Evolutionary conservation across 2,797 vertebrate species (phyloP), one percentile per base, ranked within the genome.

Genomic region (Hipposideros larvatus): DNA sequence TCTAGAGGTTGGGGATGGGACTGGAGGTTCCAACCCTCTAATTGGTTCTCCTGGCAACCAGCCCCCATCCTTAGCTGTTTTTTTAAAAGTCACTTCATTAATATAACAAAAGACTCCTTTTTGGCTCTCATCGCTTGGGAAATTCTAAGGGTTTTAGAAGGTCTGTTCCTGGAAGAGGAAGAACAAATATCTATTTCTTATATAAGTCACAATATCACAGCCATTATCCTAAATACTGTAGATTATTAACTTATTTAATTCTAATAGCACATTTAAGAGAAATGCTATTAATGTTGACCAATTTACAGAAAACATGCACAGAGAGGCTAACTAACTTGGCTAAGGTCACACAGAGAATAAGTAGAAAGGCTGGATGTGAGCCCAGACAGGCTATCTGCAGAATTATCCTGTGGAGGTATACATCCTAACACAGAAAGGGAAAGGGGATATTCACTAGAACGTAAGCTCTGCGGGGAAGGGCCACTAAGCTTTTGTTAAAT

Each of bases 231-330:
- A 73, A 84, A 63, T 88, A 68, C 4, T 65, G 24, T 70, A 24
- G 13, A 34, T 26, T 65, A 31, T 87, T 79, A 66, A 84, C 13
- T 73, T 85, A 26, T 57, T 63, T 93, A 88, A 90, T 77, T 85
- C 63, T 77, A 53, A 57, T 46, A 57, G 73, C 11, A 70, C 19
- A 9, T 89, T 57, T 66, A 37, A 89, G 34, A 26, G 21, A 93
- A 68, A 85, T 46, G n/a, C 19, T 78, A 46, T 41, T 90, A 37
- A 13, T 63, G 1, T 87, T 91, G 77, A 61, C 43, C 73, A 85
- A 2, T 90, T 80, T 92, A 79, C 11, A 77, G 78, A 61, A 91
- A 82, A 90, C 82, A 87, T 68, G 18, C 59, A 79, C 10, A 34
- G 11, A 90, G 37, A 71, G n/a, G 26, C 48, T 88, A 92, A 43